Base-by-base conservation (phyloP, 2,888 invertebrate genomes). In the Sinelater perroti region DNA sequence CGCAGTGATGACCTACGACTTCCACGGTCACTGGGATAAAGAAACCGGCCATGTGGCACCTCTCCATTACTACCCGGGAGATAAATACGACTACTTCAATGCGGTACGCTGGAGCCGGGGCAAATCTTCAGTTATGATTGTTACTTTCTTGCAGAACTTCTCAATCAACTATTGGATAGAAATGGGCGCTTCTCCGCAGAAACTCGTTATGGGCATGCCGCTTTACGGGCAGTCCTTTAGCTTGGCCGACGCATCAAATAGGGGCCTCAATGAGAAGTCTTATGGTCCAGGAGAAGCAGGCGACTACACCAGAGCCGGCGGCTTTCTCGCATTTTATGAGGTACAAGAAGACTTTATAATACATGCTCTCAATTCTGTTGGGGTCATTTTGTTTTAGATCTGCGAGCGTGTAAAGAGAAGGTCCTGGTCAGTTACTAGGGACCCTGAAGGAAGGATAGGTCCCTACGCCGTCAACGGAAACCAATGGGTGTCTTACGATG, bases 401-500 rank as follows among this genome's bases (percentile, higher is more conserved):
- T 87, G 87, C 65, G 82, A 86, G 63, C 79, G 83, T 67, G 78
- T 87, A 1, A 82, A 83, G 65, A 76, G 76, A 14, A 82, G 83
- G 42, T 82, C 86, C 8, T 85, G 85, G 81, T 82, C 82, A 0
- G 83, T 86, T 6, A 82, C 85, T 14, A 83, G 89, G 70, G 85
- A 85, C 67, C 78, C 82, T 0, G 70, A 82, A 64, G 86, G 84
- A 1, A 76, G 83, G 10, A 85, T 88, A 65, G 92, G 92, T 1
- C 90, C 92, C 0, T 91, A 86, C 72, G 87, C 89, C 0, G 84
- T 86, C 58, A 82, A 80, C 28, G 87, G 85, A 1, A 84, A 84
- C 55, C 91, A 92, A 72, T 93, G 92, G 92, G 88, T 89, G 0
- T 87, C 90, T 0, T 92, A 90, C 72, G 86, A 92, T 69, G 88